These are phyloP conservation scores for Cheilosia soror DNA, from an alignment of 2,888 invertebrate species.

Conservation along the genomic window DNA sequence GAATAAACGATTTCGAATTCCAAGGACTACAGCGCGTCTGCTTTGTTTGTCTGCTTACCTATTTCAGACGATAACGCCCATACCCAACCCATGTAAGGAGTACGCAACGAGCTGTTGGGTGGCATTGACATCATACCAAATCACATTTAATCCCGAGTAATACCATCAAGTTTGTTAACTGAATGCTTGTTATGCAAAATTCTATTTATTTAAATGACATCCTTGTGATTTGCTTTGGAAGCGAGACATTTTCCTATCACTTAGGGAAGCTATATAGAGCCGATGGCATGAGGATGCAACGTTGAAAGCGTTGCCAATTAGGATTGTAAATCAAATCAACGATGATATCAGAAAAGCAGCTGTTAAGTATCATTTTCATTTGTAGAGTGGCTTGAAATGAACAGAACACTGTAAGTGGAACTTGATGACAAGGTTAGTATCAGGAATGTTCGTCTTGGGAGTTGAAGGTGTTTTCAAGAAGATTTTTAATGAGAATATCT, in stretches of 20 bases:
- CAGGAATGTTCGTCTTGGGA: background rate
- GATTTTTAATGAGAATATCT: too few relatives aligned
- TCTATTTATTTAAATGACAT: constrained; percentile 6
- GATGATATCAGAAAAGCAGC: background rate
- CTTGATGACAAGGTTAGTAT: background rate
- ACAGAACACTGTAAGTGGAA: background rate
- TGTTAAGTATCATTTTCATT: background rate
- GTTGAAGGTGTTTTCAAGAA: background rate
- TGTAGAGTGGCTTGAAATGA: background rate
- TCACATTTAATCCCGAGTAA: constrained; percentile 25
- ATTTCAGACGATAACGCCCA: background rate
- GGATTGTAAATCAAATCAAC: constrained; percentile 1
- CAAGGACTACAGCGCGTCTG: background rate
- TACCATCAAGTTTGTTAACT: constrained; percentile 17
- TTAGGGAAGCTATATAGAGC: background rate
- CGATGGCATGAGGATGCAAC: background rate
- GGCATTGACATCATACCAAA: background rate
- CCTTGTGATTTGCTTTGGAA: constrained; percentile 16
- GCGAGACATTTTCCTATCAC: background rate
- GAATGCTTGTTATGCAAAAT: constrained; percentile 38
- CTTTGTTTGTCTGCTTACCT: constrained; percentile 1
- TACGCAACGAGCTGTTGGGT: background rate
- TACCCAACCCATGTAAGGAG: background rate
- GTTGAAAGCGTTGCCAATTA: background rate
- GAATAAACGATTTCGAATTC: constrained; percentile 7